Evolutionary conservation across 1,140 invertebrate genomes (phyloP).

Genomic region (Probaryconus sp.): DNA sequence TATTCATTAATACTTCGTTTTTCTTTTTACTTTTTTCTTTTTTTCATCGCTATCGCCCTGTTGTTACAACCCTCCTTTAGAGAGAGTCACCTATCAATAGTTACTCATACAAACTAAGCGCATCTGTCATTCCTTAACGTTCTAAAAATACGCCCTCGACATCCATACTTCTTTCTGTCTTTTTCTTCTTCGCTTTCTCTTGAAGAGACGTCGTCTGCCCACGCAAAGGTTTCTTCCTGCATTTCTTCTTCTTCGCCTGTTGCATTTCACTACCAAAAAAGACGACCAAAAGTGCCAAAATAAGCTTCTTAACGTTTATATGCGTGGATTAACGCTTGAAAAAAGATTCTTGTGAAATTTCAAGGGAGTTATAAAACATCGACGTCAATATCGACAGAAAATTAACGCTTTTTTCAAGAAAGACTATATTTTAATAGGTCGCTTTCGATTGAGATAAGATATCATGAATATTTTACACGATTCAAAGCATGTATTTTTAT

Average conservation of each 20-base stretch:
- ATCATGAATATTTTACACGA: background rate
- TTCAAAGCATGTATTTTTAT: background rate
- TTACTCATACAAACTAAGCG: slow-evolving; percentile 70
- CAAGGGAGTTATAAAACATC: slow-evolving; percentile 8
- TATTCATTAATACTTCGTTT: slow-evolving; percentile 34
- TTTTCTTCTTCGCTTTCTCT: slow-evolving; percentile 4
- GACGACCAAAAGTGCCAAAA: slow-evolving; percentile 7
- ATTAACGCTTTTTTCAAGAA: slow-evolving; percentile 3
- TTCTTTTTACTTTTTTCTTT: slow-evolving; percentile 22
- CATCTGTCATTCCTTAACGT: slow-evolving; percentile 71
- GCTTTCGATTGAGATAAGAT: slow-evolving; percentile 9
- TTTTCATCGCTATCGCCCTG: too few relatives aligned
- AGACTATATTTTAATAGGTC: slow-evolving; percentile 13
- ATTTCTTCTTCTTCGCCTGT: slow-evolving; percentile 38
- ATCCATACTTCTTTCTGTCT: slow-evolving; percentile 15
- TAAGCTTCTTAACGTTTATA: slow-evolving; percentile 39
- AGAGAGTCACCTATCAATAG: slow-evolving; percentile 72
- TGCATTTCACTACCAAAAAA: slow-evolving; percentile 37
- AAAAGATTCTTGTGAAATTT: slow-evolving; percentile 26
- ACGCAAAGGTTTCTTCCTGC: slow-evolving; percentile 53
- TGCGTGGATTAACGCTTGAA: slow-evolving; percentile 19
- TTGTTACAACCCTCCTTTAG: slow-evolving; percentile 22
- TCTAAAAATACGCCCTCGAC: slow-evolving; percentile 69
- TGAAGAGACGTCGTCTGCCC: slow-evolving; percentile 36
- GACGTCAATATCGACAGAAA: slow-evolving; percentile 19